Evolutionary conservation across 2,888 invertebrate genomes (phyloP).

Genomic region (Noctua pronuba): DNA sequence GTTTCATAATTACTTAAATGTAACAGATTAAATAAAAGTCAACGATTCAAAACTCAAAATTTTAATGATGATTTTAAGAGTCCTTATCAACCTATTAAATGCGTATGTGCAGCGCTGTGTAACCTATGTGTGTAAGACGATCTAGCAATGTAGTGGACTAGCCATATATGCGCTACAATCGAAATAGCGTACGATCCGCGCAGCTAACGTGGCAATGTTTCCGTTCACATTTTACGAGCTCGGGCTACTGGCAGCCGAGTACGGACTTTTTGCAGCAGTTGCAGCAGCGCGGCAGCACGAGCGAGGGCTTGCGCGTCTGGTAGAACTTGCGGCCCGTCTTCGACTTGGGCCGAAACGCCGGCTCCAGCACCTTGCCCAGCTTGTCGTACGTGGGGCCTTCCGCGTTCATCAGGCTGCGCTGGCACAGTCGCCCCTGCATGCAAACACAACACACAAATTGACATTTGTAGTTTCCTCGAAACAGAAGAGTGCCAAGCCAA

Average conservation of each 20-base stretch:
- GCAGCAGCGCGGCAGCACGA: conserved; percentile 80
- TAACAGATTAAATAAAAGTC: neutral
- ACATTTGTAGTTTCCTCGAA: neutral
- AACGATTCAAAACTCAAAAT: neutral
- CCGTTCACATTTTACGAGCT: neutral
- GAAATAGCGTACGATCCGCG: neutral
- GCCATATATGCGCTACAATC: neutral
- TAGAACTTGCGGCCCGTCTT: conserved; percentile 59
- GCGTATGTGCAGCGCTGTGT: neutral
- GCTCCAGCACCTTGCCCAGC: conserved; percentile 67
- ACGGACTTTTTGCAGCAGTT: conserved; percentile 86
- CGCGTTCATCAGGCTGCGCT: conserved; percentile 76
- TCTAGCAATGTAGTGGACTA: neutral
- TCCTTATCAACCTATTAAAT: neutral
- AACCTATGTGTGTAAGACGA: neutral
- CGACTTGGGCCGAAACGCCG: conserved; percentile 44
- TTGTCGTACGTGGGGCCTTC: conserved; percentile 67
- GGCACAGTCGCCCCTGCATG: conserved; percentile 77
- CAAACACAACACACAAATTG: neutral
- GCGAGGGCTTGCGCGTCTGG: conserved; percentile 66
- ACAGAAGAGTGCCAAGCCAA: no score
- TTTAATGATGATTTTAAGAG: neutral
- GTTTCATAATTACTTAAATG: neutral
- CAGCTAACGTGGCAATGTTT: neutral
- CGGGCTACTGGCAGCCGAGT: conserved; percentile 77